Evolutionary conservation across 2,888 invertebrate species (phyloP).

Genomic region (Pseudococcus jackbeardsleyi): DNA sequence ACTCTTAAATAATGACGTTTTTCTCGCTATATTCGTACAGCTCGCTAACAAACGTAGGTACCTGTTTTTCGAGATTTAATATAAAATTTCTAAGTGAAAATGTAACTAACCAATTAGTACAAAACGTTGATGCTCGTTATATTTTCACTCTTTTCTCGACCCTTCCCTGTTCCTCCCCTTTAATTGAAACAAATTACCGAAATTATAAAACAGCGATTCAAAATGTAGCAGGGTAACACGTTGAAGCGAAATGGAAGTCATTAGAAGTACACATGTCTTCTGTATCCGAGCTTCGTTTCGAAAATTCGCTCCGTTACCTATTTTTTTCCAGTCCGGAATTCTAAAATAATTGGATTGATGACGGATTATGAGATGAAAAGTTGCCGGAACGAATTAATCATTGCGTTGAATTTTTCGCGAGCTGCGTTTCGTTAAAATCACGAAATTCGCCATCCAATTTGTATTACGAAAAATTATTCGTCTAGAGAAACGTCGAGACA

Average conservation of each 20-base stretch:
- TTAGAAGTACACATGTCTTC: conserved; percentile 14
- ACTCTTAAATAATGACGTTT: conserved; percentile 17
- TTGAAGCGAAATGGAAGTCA: conserved; percentile 26
- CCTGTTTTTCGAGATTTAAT: conserved; percentile 4
- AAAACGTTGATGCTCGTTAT: conserved; percentile 18
- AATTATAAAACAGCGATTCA: conserved; percentile 24
- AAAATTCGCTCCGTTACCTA: not conserved
- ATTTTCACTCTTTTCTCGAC: conserved; percentile 1
- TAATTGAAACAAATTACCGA: conserved; percentile 7
- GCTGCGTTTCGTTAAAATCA: not conserved
- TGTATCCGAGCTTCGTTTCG: not conserved
- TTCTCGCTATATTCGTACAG: not conserved
- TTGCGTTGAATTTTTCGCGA: not conserved
- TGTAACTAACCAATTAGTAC: conserved; percentile 29
- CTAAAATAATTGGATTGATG: conserved; percentile 1
- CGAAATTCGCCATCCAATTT: not conserved
- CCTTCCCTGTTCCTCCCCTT: not conserved
- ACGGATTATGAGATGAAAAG: not conserved
- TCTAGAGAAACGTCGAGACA: not conserved
- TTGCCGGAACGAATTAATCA: not conserved
- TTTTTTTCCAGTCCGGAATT: not conserved
- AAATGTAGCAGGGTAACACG: not conserved
- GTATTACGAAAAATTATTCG: not conserved
- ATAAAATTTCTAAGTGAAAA: conserved; percentile 30
- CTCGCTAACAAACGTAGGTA: not conserved